Base-by-base conservation (phyloP, 2,797 vertebrate genomes). In the Catharus ustulatus region DNA sequence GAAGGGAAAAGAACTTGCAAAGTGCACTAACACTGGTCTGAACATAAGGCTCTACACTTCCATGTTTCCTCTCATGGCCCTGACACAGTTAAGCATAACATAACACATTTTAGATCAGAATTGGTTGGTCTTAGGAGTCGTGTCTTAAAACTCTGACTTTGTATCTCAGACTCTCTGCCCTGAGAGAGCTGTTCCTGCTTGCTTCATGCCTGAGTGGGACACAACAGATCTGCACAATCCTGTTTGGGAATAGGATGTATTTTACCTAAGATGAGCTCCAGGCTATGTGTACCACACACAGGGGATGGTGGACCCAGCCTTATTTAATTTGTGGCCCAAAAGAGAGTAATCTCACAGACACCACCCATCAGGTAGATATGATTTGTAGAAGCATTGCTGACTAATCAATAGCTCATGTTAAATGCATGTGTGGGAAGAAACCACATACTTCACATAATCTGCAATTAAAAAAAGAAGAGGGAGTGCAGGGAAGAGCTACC, bases 251-350 rank as follows among this genome's bases (percentile, higher is more conserved):
- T 27, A 62, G 27, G 24, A 43, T 8, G 5, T 10, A 0, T 51
- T 9, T 55, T 27, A n/a, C 29, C 32, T n/a, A 26, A 55, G 14
- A 36, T 40, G 87, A 55, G 27, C 12, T 73, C 26, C 45, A 21
- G 38, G 26, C 21, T 72, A 6, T 4, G 34, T 1, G 15, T 1
- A 3, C 13, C 36, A 40, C n/a, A 21, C 0, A 2, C 7, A 13
- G 15, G 14, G 1, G 1, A 8, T 42, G 24, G 26, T 34, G 46
- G 15, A 62, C 9, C 18, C 40, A 73, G 12, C 27, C 16, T 38
- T 43, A 17, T 29, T 48, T 46, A 26, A 43, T 67, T 38, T 76
- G 20, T 69, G 24, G 10, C 11, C 40, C 30, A 32, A 30, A 58
- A 29, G 1, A 22, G 24, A 34, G 13, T 26, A 42, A 75, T 32